Percentiles rank a stretch among this genome's conserved stretches.
Evolutionary conservation across 2,888 invertebrate species (phyloP).

Genomic region (Thyatira batis): DNA sequence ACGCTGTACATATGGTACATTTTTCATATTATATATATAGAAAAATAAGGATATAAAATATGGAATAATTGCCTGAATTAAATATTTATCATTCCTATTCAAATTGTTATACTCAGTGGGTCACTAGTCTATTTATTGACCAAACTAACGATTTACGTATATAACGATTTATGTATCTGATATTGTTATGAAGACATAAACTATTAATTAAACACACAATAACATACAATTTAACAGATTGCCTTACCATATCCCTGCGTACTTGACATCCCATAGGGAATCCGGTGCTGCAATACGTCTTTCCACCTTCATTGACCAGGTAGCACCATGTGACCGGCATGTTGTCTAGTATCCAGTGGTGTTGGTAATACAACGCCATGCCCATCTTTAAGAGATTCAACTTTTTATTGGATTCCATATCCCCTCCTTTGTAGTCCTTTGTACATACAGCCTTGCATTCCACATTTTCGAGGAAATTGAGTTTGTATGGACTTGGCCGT

Average conservation of each 20-base stretch:
- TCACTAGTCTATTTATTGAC: no score
- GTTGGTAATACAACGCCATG: slow-evolving; percentile 97
- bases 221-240: background rate
- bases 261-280: slow-evolving; percentile 99
- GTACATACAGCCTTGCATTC: slow-evolving; percentile 84
- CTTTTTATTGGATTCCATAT: slow-evolving; percentile 85
- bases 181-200: background rate
- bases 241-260: slow-evolving; percentile 78
- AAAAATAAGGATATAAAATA: no score
- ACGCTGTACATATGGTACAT: no score
- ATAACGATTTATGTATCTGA: no score
- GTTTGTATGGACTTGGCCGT: slow-evolving; percentile 95
- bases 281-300: slow-evolving; percentile 95
- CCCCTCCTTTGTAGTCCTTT: slow-evolving; percentile 87
- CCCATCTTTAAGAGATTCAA: slow-evolving; percentile 94
- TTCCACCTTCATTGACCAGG: slow-evolving; percentile 85
- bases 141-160: no score
- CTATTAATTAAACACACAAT: background rate
- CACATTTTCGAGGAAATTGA: slow-evolving; percentile 90
- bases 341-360: slow-evolving; percentile 99
- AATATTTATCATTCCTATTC: no score
- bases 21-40: no score
- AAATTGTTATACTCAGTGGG: no score
- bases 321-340: slow-evolving; percentile 99
- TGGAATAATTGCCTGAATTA: no score